These are phyloP conservation scores for Crepidodera aurea DNA, from an alignment of 2,888 invertebrate genomes.

Conservation along the genomic window DNA sequence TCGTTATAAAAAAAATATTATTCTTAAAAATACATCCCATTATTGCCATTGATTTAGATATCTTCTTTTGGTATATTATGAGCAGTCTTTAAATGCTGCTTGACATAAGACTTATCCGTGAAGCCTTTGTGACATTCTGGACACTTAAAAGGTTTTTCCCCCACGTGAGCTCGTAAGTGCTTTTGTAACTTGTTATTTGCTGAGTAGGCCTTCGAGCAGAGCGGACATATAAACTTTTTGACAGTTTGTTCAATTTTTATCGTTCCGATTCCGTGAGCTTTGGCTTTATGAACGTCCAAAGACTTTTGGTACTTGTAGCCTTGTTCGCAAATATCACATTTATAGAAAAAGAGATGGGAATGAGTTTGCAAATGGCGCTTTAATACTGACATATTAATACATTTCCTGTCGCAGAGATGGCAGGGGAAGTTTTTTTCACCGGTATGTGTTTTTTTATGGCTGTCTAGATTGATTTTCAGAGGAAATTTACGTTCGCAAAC, in stretches of 20 bases:
- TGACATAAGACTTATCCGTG: constrained; percentile 65
- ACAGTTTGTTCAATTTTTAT: constrained; percentile 63
- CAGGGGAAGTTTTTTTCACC: constrained; percentile 55
- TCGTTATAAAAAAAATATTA: too few relatives aligned
- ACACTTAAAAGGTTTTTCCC: constrained; percentile 54
- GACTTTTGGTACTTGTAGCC: constrained; percentile 65
- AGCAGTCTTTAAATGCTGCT: constrained; percentile 65
- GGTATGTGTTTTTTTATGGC: constrained; percentile 55
- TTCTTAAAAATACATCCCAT: neutral
- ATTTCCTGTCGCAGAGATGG: constrained; percentile 53
- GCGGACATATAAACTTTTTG: constrained; percentile 60
- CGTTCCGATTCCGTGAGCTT: constrained; percentile 59
- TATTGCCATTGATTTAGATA: neutral
- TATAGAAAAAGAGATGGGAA: constrained; percentile 50
- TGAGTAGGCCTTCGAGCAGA: constrained; percentile 53
- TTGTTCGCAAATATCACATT: constrained; percentile 64
- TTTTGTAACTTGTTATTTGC: constrained; percentile 55
- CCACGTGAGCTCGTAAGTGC: constrained; percentile 54
- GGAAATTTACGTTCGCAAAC: constrained; percentile 54
- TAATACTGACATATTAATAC: constrained; percentile 53
- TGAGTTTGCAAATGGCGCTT: constrained; percentile 54
- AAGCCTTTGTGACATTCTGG: constrained; percentile 53
- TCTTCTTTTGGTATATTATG: constrained; percentile 50
- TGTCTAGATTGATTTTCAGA: constrained; percentile 54
- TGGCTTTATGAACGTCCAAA: constrained; percentile 65